Evolutionary conservation across 2,888 invertebrate genomes (phyloP).

Genomic region (Heliconius aoede): DNA sequence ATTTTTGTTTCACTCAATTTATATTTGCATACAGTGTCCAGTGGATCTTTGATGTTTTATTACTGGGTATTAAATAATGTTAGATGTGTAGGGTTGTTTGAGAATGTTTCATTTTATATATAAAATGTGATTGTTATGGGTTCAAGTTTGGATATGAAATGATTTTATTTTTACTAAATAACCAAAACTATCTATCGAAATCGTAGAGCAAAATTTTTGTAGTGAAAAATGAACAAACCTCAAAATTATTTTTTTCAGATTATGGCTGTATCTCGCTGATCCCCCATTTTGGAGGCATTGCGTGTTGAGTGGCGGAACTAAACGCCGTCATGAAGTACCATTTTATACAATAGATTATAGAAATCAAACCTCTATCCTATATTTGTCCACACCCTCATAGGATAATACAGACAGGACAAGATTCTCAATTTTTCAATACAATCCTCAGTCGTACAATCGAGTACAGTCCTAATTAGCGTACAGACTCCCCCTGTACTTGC

Average conservation of each 20-base stretch:
- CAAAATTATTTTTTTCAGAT: too few species aligned
- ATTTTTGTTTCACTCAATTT: neutral
- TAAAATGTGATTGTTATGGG: neutral
- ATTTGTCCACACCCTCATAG: neutral
- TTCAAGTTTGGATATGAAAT: neutral
- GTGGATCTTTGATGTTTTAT: conserved; percentile 4
- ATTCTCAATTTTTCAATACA: neutral
- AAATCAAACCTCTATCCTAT: too few species aligned
- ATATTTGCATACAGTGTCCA: conserved; percentile 18
- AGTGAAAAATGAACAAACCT: too few species aligned
- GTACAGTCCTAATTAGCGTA: conserved; percentile 25
- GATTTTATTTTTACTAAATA: too few species aligned
- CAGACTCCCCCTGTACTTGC: conserved; percentile 15
- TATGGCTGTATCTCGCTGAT: too few species aligned
- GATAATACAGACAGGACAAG: neutral
- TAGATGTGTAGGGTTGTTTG: neutral
- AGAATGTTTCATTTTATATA: neutral
- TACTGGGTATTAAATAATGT: neutral
- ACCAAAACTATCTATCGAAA: too few species aligned
- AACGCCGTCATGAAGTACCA: too few species aligned
- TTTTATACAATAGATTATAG: too few species aligned
- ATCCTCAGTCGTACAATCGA: neutral
- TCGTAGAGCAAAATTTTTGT: too few species aligned
- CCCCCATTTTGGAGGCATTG: too few species aligned
- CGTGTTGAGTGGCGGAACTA: too few species aligned